Evolutionary conservation across 1,140 invertebrate genomes (phyloP), one percentile per base, ranked within the genome.

Genomic region (Pseudomyrmex gracilis): DNA sequence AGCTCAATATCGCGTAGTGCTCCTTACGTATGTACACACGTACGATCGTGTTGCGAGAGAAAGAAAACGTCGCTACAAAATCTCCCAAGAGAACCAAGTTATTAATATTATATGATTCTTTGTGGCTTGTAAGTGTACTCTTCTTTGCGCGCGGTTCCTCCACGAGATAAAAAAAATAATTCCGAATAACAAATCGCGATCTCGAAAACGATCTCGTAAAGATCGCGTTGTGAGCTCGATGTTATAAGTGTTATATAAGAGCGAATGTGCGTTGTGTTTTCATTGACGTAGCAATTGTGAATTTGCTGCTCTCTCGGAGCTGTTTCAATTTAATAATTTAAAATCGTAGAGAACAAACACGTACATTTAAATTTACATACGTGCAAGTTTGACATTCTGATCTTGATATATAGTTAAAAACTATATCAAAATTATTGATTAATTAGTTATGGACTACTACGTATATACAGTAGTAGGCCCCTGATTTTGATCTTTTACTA

Each of bases 161-260:
- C 5, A 5, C 34, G 34, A 34, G n/a, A 49, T 5, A n/a, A 43
- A 17, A 49, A 47, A 47, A 58, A 20, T 13, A 51, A 47, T 57
- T 68, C 13, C 15, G 13, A 13, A 13, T 22, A 13, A 55, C 68
- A 24, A 34, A 34, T 34, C 0, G 34, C 34, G 34, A 20, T 22
- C 43, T 78, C 12, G 34, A 68, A 24, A 24, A 10, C 53, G 10
- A 78, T n/a, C 22, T 57, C 34, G 34, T 7, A 20, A 55, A 34
- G 5, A 34, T 34, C 20, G n/a, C 24, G 43, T 34, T 12, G 66
- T 43, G 20, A 71, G 13, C 43, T 58, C 20, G 12, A 12, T n/a
- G 76, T 70, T 78, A 78, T 58, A 15, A 17, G 13, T n/a, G 67
- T 80, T 70, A 80, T 24, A 13, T 71, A 71, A 80, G 43, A 66